Base-by-base conservation (phyloP, 2,888 invertebrate genomes). In the Chymomyza caudatula region DNA sequence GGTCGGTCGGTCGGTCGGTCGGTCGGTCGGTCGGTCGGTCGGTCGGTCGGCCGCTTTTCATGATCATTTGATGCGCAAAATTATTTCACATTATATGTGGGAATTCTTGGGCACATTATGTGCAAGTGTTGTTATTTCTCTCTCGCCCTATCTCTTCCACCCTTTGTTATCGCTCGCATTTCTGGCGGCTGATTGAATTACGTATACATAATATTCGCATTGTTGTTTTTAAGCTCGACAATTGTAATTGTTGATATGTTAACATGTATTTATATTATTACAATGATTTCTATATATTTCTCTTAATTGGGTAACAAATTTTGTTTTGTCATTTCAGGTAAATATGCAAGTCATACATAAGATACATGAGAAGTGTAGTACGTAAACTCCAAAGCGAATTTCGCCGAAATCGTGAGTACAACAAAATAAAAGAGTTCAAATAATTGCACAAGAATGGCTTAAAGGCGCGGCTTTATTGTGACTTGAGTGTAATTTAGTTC, bases 51-150 rank as follows among this genome's bases (percentile, higher is more conserved):
- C 47, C 61, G 61, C 76, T 59, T 65, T 71, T 69, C 70, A 71
- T 66, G 75, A 77, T 73, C 67, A 53, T 58, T 69, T 67, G 54
- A 61, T 74, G 74, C 65, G 80, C 73, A 56, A 65, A 77, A 77
- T 77, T 76, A 79, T 74, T 77, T 79, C 69, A 72, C 82, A 67
- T 79, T 73, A 69, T 73, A 82, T 78, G 79, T 82, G 83, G 68
- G 77, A 82, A 78, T 66, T 71, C 56, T 59, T 55, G 53, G 8
- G 11, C 29, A 37, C 5, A 37, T 42, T 20, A 42, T 43, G 20
- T 42, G 43, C 57, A 20, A 57, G 49, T 20, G 49, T 29, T 15
- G 17, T 37, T 37, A 11, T 25, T 25, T 25, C 25, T 25, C 25
- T 37, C 29, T 11, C 23, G 23, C 19, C 13, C 17, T 52, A 52